Evolutionary conservation across 2,888 invertebrate species (phyloP).

Genomic region (Pyrrhosoma nymphula): DNA sequence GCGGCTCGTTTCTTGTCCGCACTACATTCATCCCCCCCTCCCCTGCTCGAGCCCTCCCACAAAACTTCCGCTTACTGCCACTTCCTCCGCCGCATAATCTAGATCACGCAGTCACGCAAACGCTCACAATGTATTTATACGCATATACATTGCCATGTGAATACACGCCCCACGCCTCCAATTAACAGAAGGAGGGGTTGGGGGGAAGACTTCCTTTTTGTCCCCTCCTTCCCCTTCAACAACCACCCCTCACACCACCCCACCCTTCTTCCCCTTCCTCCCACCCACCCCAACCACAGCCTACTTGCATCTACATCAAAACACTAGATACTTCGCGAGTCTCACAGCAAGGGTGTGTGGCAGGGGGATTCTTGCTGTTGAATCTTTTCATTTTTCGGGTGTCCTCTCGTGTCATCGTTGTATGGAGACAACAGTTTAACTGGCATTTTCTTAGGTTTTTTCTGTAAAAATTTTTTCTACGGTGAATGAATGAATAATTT

Average conservation of each 20-base stretch:
- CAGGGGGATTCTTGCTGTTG: too few species aligned
- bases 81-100: constrained; percentile 45
- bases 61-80: constrained; percentile 48
- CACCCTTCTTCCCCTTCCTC: not conserved
- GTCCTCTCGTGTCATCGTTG: too few species aligned
- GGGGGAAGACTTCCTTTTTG: not conserved
- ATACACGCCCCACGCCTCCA: constrained; percentile 51
- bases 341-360: too few species aligned
- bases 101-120: constrained; percentile 60
- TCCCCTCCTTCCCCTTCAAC: not conserved
- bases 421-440: too few species aligned
- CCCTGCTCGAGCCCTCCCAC: not conserved
- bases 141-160: constrained; percentile 55
- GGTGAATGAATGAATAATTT: too few species aligned
- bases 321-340: too few species aligned
- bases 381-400: too few species aligned
- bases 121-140: constrained; percentile 43
- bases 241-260: not conserved
- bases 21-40: not conserved
- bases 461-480: too few species aligned
- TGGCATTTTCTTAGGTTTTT: too few species aligned
- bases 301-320: too few species aligned
- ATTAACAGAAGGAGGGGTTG: constrained; percentile 43
- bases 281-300: not conserved
- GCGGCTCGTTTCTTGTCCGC: too few species aligned